Evolutionary conservation across 2,797 vertebrate species (phyloP).

Genomic region (Sitta carolinensis): DNA sequence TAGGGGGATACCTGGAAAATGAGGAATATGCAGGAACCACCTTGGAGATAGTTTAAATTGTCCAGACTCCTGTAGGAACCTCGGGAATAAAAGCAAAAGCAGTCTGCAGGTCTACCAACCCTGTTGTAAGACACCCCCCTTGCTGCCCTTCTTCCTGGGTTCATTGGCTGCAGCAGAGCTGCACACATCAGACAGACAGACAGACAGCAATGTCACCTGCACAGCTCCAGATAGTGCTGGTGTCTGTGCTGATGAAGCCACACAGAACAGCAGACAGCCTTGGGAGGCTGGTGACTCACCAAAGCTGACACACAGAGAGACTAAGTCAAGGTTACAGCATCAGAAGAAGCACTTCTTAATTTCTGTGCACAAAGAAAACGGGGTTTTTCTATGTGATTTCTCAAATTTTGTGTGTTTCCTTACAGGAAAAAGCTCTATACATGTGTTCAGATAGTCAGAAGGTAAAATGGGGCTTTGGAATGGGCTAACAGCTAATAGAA

Average conservation of each 20-base stretch:
- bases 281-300: background rate
- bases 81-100: background rate
- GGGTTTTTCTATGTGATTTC: background rate
- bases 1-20: background rate
- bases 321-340: background rate
- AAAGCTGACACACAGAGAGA: background rate
- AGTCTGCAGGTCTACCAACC: background rate
- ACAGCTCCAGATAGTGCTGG: accelerated
- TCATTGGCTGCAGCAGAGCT: background rate
- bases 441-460: background rate
- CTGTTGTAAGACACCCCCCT: background rate
- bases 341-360: background rate
- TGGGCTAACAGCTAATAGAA: background rate
- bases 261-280: background rate
- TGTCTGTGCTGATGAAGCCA: background rate
- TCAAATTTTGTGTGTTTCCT: background rate
- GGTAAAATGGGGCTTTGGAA: background rate
- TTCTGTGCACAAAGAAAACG: background rate
- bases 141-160: background rate
- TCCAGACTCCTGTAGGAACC: background rate
- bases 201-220: background rate
- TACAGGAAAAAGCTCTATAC: background rate
- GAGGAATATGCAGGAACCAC: no score
- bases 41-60: background rate
- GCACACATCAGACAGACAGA: background rate